These are phyloP conservation scores for Polypedilum vanderplanki DNA, from an alignment of 1,140 invertebrate genomes.

Conservation along the genomic window DNA sequence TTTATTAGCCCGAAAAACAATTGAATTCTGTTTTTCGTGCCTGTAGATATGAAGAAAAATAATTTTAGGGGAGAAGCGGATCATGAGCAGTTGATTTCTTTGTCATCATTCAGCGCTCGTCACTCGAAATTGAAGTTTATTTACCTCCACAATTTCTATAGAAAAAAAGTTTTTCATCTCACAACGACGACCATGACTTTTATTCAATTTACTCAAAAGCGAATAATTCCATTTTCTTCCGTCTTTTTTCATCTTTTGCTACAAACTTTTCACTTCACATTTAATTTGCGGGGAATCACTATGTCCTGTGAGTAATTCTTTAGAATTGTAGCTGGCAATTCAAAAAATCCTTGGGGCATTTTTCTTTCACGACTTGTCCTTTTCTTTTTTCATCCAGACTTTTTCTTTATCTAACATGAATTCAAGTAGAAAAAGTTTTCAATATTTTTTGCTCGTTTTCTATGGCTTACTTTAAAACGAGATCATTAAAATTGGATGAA, in stretches of 20 bases:
- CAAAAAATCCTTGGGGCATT: too few relatives aligned
- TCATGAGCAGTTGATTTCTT: not conserved
- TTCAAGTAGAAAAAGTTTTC: too few relatives aligned
- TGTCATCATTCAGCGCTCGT: not conserved
- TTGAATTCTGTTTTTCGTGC: not conserved
- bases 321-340: too few relatives aligned
- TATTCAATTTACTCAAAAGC: slow-evolving; percentile 18
- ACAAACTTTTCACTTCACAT: not conserved
- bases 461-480: not conserved
- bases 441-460: too few relatives aligned
- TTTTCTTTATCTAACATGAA: too few relatives aligned
- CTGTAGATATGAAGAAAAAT: not conserved
- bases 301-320: too few relatives aligned
- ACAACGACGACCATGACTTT: slow-evolving; percentile 8
- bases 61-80: not conserved
- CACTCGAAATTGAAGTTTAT: not conserved
- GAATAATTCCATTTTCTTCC: not conserved
- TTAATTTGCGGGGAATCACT: too few relatives aligned
- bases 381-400: too few relatives aligned
- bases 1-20: not conserved
- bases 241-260: too few relatives aligned
- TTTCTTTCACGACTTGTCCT: too few relatives aligned
- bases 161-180: not conserved
- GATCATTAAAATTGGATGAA: not conserved
- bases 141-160: not conserved